phyloP scores from a whole-genome alignment of 2,113 vertebrate species.

The Gallinago paraguaiae region DNA sequence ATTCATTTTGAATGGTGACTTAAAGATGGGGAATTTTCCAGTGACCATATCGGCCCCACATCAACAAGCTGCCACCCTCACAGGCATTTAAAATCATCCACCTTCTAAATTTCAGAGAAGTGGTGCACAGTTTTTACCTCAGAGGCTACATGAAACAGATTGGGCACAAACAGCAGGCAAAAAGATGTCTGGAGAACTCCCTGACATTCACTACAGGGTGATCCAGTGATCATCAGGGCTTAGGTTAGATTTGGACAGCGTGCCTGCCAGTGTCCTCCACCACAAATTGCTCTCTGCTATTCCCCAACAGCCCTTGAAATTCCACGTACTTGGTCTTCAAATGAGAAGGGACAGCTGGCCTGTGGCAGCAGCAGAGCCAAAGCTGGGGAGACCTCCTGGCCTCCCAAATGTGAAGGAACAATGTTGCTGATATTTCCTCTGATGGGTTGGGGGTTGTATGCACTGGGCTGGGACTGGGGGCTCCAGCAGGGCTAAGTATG shows the following conservation, averaged over 20 bases:
- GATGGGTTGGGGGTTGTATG: fast-evolving
- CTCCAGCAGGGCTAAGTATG: not conserved
- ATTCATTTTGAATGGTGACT: not conserved
- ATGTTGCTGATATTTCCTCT: not conserved
- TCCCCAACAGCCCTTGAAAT: not conserved
- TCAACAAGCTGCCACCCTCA: not conserved
- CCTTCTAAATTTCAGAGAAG: not conserved
- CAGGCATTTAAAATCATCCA: not conserved
- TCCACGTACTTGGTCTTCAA: not conserved
- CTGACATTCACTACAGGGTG: not conserved
- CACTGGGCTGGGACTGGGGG: not conserved
- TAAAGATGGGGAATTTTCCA: not conserved
- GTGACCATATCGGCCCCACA: not conserved
- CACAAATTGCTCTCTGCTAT: not conserved
- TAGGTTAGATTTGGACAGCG: not conserved
- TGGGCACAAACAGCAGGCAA: not conserved
- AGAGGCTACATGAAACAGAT: not conserved
- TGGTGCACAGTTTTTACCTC: fast-evolving
- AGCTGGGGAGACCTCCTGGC: not conserved
- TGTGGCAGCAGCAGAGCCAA: not conserved
- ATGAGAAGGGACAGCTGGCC: not conserved
- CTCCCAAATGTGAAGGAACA: not conserved
- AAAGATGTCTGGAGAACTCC: fast-evolving
- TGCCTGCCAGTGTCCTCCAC: not conserved
- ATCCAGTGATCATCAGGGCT: not conserved